Conservation (phyloP, 2,113 vertebrate genomes). For the Leptosomus discolor region DNA sequence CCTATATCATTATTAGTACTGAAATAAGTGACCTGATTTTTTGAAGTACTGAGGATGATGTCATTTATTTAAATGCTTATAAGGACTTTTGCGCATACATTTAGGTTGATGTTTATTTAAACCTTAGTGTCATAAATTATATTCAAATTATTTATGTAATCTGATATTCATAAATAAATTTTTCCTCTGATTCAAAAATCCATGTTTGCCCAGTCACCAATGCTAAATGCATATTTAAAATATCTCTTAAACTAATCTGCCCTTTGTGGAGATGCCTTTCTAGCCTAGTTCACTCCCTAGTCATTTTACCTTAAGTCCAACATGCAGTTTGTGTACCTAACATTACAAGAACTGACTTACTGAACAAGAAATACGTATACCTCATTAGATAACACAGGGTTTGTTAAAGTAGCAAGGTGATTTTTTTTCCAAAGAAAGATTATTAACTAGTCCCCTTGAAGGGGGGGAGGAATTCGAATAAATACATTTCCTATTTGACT, state of each 20-base stretch:
- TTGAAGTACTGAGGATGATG: background rate
- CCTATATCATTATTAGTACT: background rate
- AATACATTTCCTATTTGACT: background rate
- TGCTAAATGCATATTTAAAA: background rate
- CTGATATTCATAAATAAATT: background rate
- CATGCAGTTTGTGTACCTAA: background rate
- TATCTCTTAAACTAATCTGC: background rate
- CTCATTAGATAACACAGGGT: background rate
- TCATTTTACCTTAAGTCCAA: background rate
- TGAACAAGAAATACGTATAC: background rate
- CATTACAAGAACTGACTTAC: background rate
- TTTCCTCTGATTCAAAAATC: background rate
- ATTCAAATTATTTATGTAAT: conserved; percentile 3
- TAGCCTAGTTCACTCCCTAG: background rate
- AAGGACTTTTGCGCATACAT: background rate
- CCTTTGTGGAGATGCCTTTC: background rate
- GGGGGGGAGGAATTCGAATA: background rate
- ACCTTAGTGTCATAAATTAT: background rate
- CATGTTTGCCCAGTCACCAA: background rate
- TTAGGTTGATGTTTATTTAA: background rate
- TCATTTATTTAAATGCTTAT: background rate
- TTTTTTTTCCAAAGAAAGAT: background rate
- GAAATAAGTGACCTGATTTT: conserved; percentile 13
- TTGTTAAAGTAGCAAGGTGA: background rate
- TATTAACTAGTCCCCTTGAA: background rate